These are phyloP conservation scores for Oryzias woworae DNA, from an alignment of 2,113 vertebrate species.

Conservation along the genomic window DNA sequence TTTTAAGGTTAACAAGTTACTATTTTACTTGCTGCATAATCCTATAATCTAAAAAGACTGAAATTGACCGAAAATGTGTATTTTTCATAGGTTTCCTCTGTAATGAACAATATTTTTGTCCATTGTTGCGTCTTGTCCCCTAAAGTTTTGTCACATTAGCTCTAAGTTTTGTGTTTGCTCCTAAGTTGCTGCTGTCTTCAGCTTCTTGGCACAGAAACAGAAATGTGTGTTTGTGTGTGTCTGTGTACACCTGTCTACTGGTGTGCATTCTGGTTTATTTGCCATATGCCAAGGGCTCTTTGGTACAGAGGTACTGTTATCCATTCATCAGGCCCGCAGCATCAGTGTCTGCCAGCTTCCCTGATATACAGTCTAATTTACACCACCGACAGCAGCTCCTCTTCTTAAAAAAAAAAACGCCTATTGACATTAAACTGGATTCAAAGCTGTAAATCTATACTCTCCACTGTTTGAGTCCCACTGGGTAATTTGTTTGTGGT, in stretches of 20 bases:
- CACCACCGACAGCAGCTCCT: constrained; percentile 35
- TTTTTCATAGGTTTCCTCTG: too few species aligned
- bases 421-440: constrained; percentile 40
- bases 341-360: constrained; percentile 38
- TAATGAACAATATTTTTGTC: too few species aligned
- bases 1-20: too few species aligned
- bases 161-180: constrained; percentile 36
- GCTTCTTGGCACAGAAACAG: constrained; percentile 21
- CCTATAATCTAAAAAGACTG: too few species aligned
- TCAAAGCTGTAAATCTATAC: constrained; percentile 46
- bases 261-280: constrained; percentile 46
- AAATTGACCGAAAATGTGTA: too few species aligned
- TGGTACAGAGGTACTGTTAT: constrained; percentile 51
- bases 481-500: constrained; percentile 15
- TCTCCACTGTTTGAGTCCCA: constrained; percentile 13
- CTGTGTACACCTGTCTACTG: constrained; percentile 28
- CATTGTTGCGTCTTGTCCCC: background rate
- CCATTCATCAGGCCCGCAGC: constrained; percentile 55
- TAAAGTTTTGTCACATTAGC: constrained; percentile 1
- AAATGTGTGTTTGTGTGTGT: constrained; percentile 22
- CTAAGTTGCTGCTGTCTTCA: constrained; percentile 36
- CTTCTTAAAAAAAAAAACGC: constrained; percentile 25
- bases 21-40: too few species aligned
- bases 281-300: constrained; percentile 54
- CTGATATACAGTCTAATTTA: constrained; percentile 57